Base-by-base conservation (phyloP, 2,888 invertebrate species). In the Tetropium fuscum region DNA sequence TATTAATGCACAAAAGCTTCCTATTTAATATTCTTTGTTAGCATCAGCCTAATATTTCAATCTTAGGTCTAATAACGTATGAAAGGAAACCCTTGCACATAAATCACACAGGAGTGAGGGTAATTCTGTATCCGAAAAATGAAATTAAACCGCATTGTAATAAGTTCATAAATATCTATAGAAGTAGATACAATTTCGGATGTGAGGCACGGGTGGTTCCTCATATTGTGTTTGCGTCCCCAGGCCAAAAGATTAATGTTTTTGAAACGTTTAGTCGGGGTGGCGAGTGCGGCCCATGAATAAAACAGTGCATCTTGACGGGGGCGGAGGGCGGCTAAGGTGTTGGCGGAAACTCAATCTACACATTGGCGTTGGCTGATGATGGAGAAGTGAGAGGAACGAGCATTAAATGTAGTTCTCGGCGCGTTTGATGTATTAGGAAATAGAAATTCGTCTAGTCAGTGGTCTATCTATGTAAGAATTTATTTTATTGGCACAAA, bases 181-280 rank as follows among this genome's bases (percentile, higher is more conserved):
- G 62, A 65, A 59, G 57, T 58, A n/a, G n/a, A n/a, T n/a, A 60
- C 58, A 53, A 65, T 65, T 44, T 16, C 13, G 56, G 55, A 58
- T 58, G 62, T 54, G 55, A 47, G 41, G 62, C 62, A 55, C 58
- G 58, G n/a, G 38, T 40, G 40, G 58, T 53, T 55, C 51, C 58
- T 49, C 44, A 58, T 64, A 64, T 61, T 60, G 60, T 58, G 51
- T 48, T 53, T n/a, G 11, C 27, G 51, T 34, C 51, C 58, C 47
- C 40, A 44, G 51, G 49, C 53, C 58, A 63, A 59, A 71, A 71
- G 71, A 71, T 71, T 71, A 71, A 73, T 73, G 73, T 64, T 66
- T 66, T 62, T 60, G 70, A 61, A 69, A 64, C 70, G 69, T 73
- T 70, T 71, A 70, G 67, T 61, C 51, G 63, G 68, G 70, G 66